phyloP scores from a whole-genome alignment of 35 echinoderm and acorn worm species.

The Anneissia japonica region DNA sequence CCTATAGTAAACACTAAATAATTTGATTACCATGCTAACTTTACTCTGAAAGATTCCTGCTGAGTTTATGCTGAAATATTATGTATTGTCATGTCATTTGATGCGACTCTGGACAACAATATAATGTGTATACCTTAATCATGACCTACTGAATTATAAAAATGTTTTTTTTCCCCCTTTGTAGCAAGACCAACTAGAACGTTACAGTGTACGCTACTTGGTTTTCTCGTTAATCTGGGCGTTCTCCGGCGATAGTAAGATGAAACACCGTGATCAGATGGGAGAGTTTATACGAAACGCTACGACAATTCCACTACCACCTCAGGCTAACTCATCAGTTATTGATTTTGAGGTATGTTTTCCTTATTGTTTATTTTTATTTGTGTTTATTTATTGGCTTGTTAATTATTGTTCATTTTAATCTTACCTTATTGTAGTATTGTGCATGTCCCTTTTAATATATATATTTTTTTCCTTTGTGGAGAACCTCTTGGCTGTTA shows the following conservation, averaged over 20 bases:
- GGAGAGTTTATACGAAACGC: conserved; percentile 93
- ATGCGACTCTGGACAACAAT: not conserved
- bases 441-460: too few species aligned
- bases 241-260: conserved; percentile 91
- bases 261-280: conserved; percentile 61
- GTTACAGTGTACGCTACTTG: conserved; percentile 79
- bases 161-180: not conserved
- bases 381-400: too few species aligned
- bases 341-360: conserved; percentile 86
- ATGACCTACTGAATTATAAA: not conserved
- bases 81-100: not conserved
- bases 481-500: too few species aligned
- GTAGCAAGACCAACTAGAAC: conserved; percentile 90
- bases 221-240: conserved; percentile 92
- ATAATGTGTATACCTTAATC: not conserved
- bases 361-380: too few species aligned
- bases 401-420: too few species aligned
- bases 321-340: conserved; percentile 60
- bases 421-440: too few species aligned
- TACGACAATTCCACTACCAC: conserved; percentile 88
- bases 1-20: too few species aligned
- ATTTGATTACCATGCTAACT: too few species aligned
- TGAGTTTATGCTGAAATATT: not conserved
- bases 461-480: too few species aligned
- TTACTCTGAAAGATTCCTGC: too few species aligned